Evolutionary conservation across 1,140 invertebrate genomes (phyloP).

Genomic region (Phortica variegata): DNA sequence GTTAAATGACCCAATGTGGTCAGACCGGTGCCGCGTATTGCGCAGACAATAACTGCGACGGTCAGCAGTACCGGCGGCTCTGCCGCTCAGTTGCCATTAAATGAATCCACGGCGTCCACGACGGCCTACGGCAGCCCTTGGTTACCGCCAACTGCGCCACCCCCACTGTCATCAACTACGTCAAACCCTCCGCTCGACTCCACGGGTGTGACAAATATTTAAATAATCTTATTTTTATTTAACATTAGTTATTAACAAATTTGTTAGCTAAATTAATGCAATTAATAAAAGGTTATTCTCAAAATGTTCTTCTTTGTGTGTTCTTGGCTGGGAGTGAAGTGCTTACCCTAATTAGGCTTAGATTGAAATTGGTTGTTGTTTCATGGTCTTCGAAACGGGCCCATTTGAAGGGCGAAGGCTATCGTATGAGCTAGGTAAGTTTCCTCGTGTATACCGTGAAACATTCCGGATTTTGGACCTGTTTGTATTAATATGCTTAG

Average conservation of each 20-base stretch:
- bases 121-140: constrained; percentile 11
- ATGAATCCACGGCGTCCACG: constrained; percentile 7
- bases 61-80: constrained; percentile 7
- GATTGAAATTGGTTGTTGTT: too few species aligned
- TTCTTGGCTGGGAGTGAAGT: background rate
- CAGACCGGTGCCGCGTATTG: constrained; percentile 49
- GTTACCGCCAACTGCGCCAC: constrained; percentile 39
- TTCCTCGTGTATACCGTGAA: constrained; percentile 34
- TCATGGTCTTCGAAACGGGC: constrained; percentile 2
- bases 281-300: background rate
- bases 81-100: background rate
- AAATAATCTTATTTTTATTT: background rate
- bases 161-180: constrained; percentile 11
- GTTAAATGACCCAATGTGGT: constrained; percentile 56
- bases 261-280: constrained; percentile 1
- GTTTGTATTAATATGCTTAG: background rate
- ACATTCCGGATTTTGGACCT: constrained; percentile 36
- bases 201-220: background rate
- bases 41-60: constrained; percentile 21
- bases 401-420: constrained; percentile 27
- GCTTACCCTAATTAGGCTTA: background rate
- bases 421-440: constrained; percentile 39
- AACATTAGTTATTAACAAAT: background rate
- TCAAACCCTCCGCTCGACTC: background rate
- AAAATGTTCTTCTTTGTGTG: background rate